Evolutionary conservation across 1,140 invertebrate species (phyloP).

Genomic region (Notospermus geniculatus): DNA sequence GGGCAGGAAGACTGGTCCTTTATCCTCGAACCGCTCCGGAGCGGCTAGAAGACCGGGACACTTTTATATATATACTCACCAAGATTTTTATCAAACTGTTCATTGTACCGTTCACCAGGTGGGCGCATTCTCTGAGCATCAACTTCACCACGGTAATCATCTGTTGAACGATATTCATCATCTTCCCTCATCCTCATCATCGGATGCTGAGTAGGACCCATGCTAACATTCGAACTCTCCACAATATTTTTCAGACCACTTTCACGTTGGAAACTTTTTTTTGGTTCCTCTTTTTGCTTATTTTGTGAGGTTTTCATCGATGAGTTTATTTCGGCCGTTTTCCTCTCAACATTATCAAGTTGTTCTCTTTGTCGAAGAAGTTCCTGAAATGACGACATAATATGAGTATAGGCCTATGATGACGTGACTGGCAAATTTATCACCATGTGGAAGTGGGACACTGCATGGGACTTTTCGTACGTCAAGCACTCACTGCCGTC

Average conservation of each 20-base stretch:
- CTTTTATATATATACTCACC: too few relatives aligned
- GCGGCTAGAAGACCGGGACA: too few relatives aligned
- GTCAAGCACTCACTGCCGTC: too few relatives aligned
- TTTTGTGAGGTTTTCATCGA: conserved; percentile 83
- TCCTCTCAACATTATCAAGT: conserved; percentile 81
- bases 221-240: conserved; percentile 5
- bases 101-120: conserved; percentile 27
- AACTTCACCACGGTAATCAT: background rate
- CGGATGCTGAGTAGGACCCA: conserved; percentile 18
- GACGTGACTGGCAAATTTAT: too few relatives aligned
- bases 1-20: conserved; percentile 32
- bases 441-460: too few relatives aligned
- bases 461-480: too few relatives aligned
- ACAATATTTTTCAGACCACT: conserved; percentile 21
- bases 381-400: conserved; percentile 65
- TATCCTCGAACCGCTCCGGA: too few relatives aligned
- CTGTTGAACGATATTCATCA: conserved; percentile 23
- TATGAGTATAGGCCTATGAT: background rate
- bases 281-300: conserved; percentile 21
- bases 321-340: conserved; percentile 87
- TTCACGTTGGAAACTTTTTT: background rate
- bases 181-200: conserved; percentile 12
- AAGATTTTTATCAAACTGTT: conserved; percentile 43
- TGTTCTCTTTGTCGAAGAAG: conserved; percentile 85
- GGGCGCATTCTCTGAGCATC: background rate